A percentile compares a stretch with the other conserved stretches of the same genome.
These are phyloP conservation scores for Sussaba pulchella DNA, from an alignment of 2,888 invertebrate genomes.

Conservation along the genomic window DNA sequence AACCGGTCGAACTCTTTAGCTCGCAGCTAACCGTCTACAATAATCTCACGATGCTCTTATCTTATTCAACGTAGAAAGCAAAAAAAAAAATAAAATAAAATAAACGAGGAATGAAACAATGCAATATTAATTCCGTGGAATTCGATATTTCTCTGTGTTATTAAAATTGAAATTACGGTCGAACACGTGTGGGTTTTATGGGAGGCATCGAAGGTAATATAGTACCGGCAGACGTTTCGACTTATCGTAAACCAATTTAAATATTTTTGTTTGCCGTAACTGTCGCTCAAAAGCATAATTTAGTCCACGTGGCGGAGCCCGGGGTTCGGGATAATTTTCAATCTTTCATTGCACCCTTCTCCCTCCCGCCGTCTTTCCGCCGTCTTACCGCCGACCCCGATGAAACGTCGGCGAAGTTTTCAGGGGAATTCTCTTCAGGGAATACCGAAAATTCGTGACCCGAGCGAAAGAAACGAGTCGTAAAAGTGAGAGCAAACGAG, in stretches of 20 bases:
- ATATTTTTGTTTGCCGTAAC: slow-evolving; percentile 16
- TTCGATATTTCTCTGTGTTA: neutral
- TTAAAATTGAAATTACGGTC: neutral
- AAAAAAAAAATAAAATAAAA: neutral
- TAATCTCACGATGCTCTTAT: slow-evolving; percentile 21
- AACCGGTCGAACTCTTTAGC: slow-evolving; percentile 34
- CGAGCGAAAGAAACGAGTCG: slow-evolving; percentile 45
- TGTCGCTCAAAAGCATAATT: slow-evolving; percentile 26
- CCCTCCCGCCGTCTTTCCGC: no score
- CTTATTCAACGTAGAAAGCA: no score
- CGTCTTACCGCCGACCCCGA: no score
- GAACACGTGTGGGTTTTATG: slow-evolving; percentile 1
- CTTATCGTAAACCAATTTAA: slow-evolving; percentile 10
- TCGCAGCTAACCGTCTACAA: slow-evolving; percentile 20
- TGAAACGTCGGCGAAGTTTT: no score
- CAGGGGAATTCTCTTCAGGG: slow-evolving; percentile 38
- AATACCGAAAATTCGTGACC: slow-evolving; percentile 58
- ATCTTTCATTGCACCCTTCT: slow-evolving; percentile 47
- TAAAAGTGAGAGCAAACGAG: slow-evolving; percentile 71
- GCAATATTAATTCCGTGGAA: neutral
- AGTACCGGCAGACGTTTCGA: slow-evolving; percentile 26
- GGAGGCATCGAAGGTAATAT: neutral
- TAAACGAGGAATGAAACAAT: neutral
- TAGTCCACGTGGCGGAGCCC: slow-evolving; percentile 44
- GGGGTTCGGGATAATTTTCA: slow-evolving; percentile 22